A percentile compares a stretch with the other conserved stretches of the same genome.
phyloP scores from a whole-genome alignment of 2,113 vertebrate genomes.

The Trogon surrucura region DNA sequence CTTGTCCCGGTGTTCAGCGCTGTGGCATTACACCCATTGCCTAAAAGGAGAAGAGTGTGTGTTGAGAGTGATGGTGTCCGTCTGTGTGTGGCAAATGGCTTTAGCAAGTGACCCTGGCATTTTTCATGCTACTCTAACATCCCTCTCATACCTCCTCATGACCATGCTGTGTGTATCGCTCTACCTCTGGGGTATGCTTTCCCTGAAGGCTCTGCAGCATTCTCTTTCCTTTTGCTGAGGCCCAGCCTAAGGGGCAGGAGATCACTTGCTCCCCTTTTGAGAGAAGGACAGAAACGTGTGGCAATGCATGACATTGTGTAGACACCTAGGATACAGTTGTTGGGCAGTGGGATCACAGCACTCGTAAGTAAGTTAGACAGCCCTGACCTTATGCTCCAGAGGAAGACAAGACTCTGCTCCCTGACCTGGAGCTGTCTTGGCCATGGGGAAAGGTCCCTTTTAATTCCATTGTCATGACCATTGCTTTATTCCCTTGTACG shows the following conservation, averaged over 20 bases:
- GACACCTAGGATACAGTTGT: neutral
- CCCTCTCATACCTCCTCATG: neutral
- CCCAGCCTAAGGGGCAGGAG: neutral
- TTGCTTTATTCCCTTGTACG: neutral
- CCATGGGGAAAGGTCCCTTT: neutral
- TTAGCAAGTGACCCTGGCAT: constrained; percentile 21
- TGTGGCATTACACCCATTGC: neutral
- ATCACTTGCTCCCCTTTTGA: neutral
- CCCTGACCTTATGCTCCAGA: neutral
- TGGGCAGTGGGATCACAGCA: neutral
- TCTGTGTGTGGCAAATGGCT: neutral
- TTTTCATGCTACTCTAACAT: constrained; percentile 21
- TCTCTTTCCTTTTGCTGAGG: neutral
- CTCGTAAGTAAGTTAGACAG: neutral
- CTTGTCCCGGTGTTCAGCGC: neutral
- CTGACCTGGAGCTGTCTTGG: neutral
- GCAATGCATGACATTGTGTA: neutral
- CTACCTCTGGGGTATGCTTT: neutral
- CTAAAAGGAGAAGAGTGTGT: neutral
- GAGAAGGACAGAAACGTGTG: neutral
- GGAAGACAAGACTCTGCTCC: neutral
- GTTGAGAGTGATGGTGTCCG: neutral
- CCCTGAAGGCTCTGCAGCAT: neutral
- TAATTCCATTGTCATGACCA: neutral
- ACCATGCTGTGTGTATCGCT: neutral